phyloP scores from a whole-genome alignment of 1,140 invertebrate genomes.

The Nasonia longicornis region DNA sequence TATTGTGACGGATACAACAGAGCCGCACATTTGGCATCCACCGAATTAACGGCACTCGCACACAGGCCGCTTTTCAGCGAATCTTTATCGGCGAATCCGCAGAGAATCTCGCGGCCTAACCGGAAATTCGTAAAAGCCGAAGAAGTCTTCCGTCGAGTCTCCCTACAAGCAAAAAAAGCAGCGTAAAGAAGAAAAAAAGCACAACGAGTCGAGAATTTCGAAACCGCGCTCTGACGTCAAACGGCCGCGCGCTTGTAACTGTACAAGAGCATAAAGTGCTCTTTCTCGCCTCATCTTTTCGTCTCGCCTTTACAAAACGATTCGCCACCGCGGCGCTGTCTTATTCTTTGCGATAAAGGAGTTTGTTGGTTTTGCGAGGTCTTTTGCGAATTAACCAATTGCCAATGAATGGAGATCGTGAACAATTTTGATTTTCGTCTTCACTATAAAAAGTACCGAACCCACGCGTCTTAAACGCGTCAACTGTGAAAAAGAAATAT shows the following conservation, averaged over 20 bases:
- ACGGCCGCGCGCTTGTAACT: conserved; percentile 17
- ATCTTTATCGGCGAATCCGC: not conserved
- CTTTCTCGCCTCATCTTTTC: conserved; percentile 32
- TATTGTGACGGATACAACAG: not conserved
- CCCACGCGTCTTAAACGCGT: not conserved
- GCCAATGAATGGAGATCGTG: no score
- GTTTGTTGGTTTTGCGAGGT: no score
- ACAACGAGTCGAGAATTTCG: conserved; percentile 17
- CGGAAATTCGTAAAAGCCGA: conserved; percentile 16
- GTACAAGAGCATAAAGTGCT: conserved; percentile 38
- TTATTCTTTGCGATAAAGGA: no score
- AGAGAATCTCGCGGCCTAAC: not conserved
- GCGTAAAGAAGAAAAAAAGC: not conserved
- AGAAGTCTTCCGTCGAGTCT: not conserved
- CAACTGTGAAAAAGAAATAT: not conserved
- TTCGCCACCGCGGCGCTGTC: not conserved
- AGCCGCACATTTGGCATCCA: not conserved
- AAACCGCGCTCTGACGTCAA: conserved; percentile 25
- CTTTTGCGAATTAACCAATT: no score
- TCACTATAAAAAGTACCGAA: not conserved
- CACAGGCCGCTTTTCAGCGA: no score
- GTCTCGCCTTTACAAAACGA: conserved; percentile 21
- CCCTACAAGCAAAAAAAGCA: not conserved
- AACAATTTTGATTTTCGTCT: no score
- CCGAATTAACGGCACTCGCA: not conserved